Evolutionary conservation across 1,140 invertebrate species (phyloP).

Genomic region (Nephila pilipes): DNA sequence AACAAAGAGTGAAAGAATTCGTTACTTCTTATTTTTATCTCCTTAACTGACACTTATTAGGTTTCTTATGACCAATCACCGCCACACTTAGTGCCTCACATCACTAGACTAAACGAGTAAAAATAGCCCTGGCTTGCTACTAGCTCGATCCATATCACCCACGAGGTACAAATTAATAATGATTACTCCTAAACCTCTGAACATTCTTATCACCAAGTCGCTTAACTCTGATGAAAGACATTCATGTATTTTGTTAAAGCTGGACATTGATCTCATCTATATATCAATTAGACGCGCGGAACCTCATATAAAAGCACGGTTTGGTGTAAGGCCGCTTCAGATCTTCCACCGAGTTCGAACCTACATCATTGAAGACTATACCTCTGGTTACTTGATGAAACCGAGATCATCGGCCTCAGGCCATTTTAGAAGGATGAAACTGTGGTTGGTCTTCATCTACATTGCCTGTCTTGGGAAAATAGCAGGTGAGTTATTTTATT

Average conservation of each 20-base stretch:
- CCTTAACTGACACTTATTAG: constrained; percentile 39
- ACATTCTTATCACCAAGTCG: background rate
- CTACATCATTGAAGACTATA: background rate
- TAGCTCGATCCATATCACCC: background rate
- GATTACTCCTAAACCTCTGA: background rate
- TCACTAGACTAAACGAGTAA: background rate
- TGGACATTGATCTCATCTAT: background rate
- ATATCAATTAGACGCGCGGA: background rate
- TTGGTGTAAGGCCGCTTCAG: background rate
- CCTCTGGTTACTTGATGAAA: background rate
- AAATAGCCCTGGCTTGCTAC: background rate
- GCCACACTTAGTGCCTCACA: background rate
- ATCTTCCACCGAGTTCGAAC: background rate
- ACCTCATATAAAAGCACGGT: background rate
- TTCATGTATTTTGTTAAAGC: background rate
- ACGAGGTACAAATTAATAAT: constrained; percentile 49
- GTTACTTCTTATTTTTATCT: constrained; percentile 6
- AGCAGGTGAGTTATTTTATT: background rate
- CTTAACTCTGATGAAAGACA: constrained; percentile 16
- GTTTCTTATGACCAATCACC: constrained; percentile 14
- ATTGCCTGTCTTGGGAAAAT: background rate
- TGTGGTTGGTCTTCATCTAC: background rate
- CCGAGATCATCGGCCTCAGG: background rate
- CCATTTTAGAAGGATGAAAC: background rate
- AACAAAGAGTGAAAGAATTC: background rate